Conservation (phyloP, 2,113 vertebrate species). For the Lates calcarifer region DNA sequence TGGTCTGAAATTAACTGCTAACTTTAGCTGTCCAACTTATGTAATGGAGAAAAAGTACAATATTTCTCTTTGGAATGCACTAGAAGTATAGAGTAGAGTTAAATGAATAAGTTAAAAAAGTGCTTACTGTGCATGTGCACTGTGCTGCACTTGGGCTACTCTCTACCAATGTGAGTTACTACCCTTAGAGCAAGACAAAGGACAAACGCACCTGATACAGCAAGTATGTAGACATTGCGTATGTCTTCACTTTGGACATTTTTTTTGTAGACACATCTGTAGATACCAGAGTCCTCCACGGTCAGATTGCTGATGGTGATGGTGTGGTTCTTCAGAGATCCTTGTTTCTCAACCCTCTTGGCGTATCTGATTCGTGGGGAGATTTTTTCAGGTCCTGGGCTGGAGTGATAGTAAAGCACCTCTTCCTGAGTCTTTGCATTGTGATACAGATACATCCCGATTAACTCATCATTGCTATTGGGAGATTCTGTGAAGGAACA, state of each 20-base stretch:
- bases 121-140: neutral
- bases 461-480: rapidly evolving
- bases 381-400: rapidly evolving
- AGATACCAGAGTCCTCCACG: conserved; percentile 40
- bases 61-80: neutral
- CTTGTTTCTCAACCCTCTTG: rapidly evolving
- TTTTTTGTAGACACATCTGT: conserved; percentile 41
- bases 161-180: no score
- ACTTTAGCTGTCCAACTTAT: no score
- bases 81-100: neutral
- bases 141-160: neutral
- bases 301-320: conserved; percentile 59
- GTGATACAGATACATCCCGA: conserved; percentile 50
- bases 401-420: conserved; percentile 21
- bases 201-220: conserved; percentile 32
- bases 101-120: neutral
- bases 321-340: rapidly evolving
- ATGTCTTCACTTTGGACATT: rapidly evolving
- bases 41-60: neutral
- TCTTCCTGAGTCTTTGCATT: rapidly evolving
- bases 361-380: rapidly evolving
- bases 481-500: conserved; percentile 26
- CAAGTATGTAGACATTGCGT: neutral
- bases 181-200: neutral
- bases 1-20: no score